Conservation (phyloP, 2,888 invertebrate species). For the Lochmaea crataegi region DNA sequence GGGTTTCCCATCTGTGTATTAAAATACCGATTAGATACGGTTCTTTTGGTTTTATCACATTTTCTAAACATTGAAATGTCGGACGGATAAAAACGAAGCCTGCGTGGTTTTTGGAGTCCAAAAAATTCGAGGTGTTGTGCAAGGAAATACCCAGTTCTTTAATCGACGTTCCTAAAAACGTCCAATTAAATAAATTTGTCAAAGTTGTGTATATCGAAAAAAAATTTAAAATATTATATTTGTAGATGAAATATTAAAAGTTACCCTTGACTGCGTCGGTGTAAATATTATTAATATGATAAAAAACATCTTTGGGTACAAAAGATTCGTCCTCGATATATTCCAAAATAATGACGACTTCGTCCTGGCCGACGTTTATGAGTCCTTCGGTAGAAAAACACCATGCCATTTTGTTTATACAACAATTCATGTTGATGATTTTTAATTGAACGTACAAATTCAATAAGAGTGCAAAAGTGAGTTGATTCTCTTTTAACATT, state of each 20-base stretch:
- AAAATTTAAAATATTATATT: too few relatives aligned
- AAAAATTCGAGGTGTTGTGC: conserved; percentile 71
- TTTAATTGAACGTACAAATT: conserved; percentile 81
- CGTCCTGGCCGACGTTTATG: conserved; percentile 85
- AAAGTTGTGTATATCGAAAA: too few relatives aligned
- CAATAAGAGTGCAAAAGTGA: conserved; percentile 79
- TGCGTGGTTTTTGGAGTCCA: conserved; percentile 79
- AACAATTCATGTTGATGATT: conserved; percentile 70
- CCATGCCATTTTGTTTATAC: conserved; percentile 77
- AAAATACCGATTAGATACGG: conserved; percentile 84
- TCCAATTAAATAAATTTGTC: too few relatives aligned
- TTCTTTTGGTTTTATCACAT: conserved; percentile 76
- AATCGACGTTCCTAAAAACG: conserved; percentile 72
- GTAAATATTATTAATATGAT: conserved; percentile 79
- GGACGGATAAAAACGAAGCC: conserved; percentile 86
- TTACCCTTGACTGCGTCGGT: conserved; percentile 73
- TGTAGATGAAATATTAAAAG: not conserved
- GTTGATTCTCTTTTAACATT: conserved; percentile 70
- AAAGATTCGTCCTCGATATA: conserved; percentile 71
- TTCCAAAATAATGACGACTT: conserved; percentile 81
- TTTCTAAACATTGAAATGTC: conserved; percentile 84
- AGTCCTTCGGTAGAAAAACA: conserved; percentile 83
- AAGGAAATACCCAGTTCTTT: conserved; percentile 78
- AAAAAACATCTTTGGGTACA: conserved; percentile 79
- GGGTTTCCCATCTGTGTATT: conserved; percentile 81